Evolutionary conservation across 2,888 invertebrate species (phyloP), one percentile per base, ranked within the genome.

Genomic region (Danaus chrysippus): DNA sequence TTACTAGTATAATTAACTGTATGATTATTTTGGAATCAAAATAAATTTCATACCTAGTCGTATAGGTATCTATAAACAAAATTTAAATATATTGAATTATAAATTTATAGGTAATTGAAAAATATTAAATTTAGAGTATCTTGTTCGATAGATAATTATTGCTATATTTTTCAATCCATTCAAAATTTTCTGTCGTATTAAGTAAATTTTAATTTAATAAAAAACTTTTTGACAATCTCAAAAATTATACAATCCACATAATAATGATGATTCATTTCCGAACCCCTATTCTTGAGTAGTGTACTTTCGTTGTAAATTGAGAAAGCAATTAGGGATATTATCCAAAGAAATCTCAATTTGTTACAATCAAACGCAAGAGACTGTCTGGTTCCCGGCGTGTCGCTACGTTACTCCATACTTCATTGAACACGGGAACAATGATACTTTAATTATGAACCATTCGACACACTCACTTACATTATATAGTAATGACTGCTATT

Each of bases 371-470:
- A 68, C 71, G 77, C 84, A 84, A 82, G 79, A 76, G 79, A 72
- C 72, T 67, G 78, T 71, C 72, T 68, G 72, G 69, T 75, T 71
- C 75, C 78, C 75, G 70, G 68, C 71, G 73, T 69, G 75, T 69
- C 76, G 68, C 75, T 73, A 76, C 77, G 71, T 75, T 75, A 72
- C 75, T 73, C 70, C 74, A 70, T 79, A 82, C 76, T 76, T 77
- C 87, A 86, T 86, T 86, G 79, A 76, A 73, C 84, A 70, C 77
- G 70, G 81, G 78, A 84, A 87, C 87, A 88, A 88, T 86, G 83
- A 87, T 86, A 84, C 82, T 83, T 81, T 90, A 88, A 90, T 91
- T 87, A 87, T 76, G 77, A 81, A 73, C 83, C 84, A 87, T 91
- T 89, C 82, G 84, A 86, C 79, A 84, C 87, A 88, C 82, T 76